Conservation (phyloP, 92 coral and sea anemone species). For the Parazoanthus atlanticus region DNA sequence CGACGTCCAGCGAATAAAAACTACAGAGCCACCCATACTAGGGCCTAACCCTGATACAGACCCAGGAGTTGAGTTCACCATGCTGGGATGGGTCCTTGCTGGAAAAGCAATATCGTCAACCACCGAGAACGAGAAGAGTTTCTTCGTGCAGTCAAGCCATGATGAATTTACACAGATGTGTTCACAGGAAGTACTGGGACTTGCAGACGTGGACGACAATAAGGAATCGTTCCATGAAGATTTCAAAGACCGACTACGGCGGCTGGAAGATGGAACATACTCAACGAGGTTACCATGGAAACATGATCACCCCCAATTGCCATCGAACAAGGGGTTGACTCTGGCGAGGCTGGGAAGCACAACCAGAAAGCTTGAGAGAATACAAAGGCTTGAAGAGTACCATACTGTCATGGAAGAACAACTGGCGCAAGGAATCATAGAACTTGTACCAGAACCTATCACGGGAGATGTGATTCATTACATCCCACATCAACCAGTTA, state of each 20-base stretch:
- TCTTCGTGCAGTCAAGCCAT: constrained; percentile 61
- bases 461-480: constrained; percentile 55
- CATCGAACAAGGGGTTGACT: constrained; percentile 59
- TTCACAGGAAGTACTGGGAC: constrained; percentile 74
- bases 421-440: constrained; percentile 43
- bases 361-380: constrained; percentile 55
- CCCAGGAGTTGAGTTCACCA: constrained; percentile 72
- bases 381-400: constrained; percentile 48
- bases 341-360: constrained; percentile 62
- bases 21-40: constrained; percentile 56
- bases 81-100: constrained; percentile 63
- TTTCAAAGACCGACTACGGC: constrained; percentile 51
- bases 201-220: constrained; percentile 40
- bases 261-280: constrained; percentile 54
- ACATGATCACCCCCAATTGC: constrained; percentile 53
- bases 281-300: constrained; percentile 69
- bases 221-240: constrained; percentile 48
- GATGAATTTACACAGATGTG: constrained; percentile 69
- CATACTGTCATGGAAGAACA: constrained; percentile 61
- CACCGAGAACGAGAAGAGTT: constrained; percentile 57
- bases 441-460: constrained; percentile 42
- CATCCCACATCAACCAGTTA: constrained; percentile 64
- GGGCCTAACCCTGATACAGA: constrained; percentile 68
- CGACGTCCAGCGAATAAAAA: constrained; percentile 58
- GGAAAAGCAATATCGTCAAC: constrained; percentile 36